Conservation (phyloP, 2,797 vertebrate genomes). For the Hydrolagus colliei region DNA sequence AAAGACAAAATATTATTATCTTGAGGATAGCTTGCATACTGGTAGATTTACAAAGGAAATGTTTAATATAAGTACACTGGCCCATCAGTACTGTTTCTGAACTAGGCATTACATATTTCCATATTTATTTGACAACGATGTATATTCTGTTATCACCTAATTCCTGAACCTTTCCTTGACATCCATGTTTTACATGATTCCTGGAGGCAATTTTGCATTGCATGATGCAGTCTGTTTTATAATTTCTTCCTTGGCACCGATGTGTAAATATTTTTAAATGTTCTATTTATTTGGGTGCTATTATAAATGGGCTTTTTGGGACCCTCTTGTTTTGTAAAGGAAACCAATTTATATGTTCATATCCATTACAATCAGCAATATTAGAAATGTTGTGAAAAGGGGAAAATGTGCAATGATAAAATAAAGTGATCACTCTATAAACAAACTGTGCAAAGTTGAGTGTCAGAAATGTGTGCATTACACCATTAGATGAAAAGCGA, state of each 20-base stretch:
- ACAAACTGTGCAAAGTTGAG: neutral
- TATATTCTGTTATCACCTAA: neutral
- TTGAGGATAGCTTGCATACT: neutral
- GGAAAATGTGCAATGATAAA: conserved; percentile 28
- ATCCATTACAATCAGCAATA: conserved; percentile 28
- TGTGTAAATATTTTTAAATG: conserved; percentile 10
- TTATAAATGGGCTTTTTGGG: conserved; percentile 11
- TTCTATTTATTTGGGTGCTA: conserved; percentile 26
- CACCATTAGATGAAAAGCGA: neutral
- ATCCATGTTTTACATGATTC: conserved; percentile 21
- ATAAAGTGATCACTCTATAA: conserved; percentile 3
- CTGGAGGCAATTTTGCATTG: conserved; percentile 5
- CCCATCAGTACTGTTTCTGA: neutral
- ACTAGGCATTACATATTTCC: neutral
- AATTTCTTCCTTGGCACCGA: neutral
- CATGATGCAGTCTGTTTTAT: conserved; percentile 23
- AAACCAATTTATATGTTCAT: conserved; percentile 18
- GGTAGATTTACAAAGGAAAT: conserved; percentile 14
- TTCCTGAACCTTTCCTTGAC: neutral
- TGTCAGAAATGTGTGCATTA: neutral
- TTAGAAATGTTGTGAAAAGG: conserved; percentile 15
- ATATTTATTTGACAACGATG: neutral
- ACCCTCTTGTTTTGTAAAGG: neutral
- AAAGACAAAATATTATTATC: neutral
- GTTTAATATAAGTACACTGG: neutral